These are phyloP conservation scores for Lamproptera curius DNA, from an alignment of 2,888 invertebrate genomes.

Conservation along the genomic window DNA sequence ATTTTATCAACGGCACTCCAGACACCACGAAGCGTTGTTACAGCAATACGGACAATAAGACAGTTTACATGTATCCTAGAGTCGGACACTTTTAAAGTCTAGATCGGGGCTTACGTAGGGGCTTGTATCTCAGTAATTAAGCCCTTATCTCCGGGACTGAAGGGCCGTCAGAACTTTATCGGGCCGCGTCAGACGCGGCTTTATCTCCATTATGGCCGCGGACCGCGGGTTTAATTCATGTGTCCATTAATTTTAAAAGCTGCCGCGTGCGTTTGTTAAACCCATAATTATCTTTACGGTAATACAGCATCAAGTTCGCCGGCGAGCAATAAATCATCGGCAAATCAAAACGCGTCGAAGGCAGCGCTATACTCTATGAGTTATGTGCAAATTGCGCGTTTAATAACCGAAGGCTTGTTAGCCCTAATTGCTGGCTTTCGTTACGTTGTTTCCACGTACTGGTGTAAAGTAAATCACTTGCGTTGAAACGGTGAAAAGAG, in stretches of 20 bases:
- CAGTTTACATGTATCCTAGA: constrained; percentile 22
- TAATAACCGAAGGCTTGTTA: constrained; percentile 32
- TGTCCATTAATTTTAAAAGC: constrained; percentile 71
- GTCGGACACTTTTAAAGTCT: constrained; percentile 23
- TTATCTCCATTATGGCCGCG: constrained; percentile 71
- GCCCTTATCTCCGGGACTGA: constrained; percentile 59
- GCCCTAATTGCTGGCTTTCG: constrained; percentile 43
- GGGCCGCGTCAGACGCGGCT: constrained; percentile 51
- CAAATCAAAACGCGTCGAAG: constrained; percentile 59
- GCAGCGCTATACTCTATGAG: constrained; percentile 37
- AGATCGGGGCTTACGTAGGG: constrained; percentile 25
- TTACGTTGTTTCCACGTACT: constrained; percentile 25
- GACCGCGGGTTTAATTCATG: constrained; percentile 65
- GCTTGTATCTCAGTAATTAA: constrained; percentile 65
- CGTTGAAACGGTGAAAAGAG: no score
- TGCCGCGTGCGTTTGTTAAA: constrained; percentile 57
- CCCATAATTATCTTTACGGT: constrained; percentile 62
- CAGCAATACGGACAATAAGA: constrained; percentile 15
- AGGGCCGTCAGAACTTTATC: constrained; percentile 70
- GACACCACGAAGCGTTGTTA: constrained; percentile 7
- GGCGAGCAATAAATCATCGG: constrained; percentile 54
- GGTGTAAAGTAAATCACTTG: constrained; percentile 18
- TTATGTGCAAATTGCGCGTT: constrained; percentile 47
- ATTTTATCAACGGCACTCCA: constrained; percentile 15
- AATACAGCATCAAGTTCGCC: constrained; percentile 49